A percentile compares a stretch with the other conserved stretches of the same genome.
These are phyloP conservation scores for Mythimna vitellina DNA, from an alignment of 2,888 invertebrate species.

Conservation along the genomic window DNA sequence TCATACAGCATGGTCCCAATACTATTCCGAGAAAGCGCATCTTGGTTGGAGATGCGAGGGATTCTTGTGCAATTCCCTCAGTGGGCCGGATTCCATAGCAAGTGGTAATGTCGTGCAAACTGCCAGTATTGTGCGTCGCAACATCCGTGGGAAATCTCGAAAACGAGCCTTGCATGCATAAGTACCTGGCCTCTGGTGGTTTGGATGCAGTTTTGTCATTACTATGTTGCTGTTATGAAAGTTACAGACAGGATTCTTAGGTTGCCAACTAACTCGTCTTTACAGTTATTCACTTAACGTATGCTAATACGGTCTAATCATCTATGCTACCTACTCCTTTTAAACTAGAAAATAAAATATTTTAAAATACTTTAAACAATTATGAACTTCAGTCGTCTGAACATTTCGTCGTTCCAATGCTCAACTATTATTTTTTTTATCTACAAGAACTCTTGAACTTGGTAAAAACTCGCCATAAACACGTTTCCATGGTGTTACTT, in stretches of 20 bases:
- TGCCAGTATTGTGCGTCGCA: constrained; percentile 64
- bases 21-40: constrained; percentile 58
- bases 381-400: neutral
- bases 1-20: constrained; percentile 21
- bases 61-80: constrained; percentile 65
- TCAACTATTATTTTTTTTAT: constrained; percentile 13
- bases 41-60: constrained; percentile 57
- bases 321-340: neutral
- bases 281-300: constrained; percentile 12
- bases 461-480: constrained; percentile 46
- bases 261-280: constrained; percentile 12
- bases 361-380: constrained; percentile 6
- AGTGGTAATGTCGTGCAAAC: constrained; percentile 63
- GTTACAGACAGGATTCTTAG: constrained; percentile 33
- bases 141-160: constrained; percentile 80
- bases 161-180: constrained; percentile 72
- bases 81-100: constrained; percentile 62
- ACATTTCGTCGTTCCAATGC: constrained; percentile 12
- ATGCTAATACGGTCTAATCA: neutral
- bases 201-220: constrained; percentile 58
- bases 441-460: constrained; percentile 38
- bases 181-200: constrained; percentile 60
- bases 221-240: constrained; percentile 47
- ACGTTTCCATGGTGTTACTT: constrained; percentile 42
- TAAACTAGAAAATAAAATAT: neutral